Conservation (phyloP, 2,888 invertebrate genomes). For the Rambutsinella grinnellia region DNA sequence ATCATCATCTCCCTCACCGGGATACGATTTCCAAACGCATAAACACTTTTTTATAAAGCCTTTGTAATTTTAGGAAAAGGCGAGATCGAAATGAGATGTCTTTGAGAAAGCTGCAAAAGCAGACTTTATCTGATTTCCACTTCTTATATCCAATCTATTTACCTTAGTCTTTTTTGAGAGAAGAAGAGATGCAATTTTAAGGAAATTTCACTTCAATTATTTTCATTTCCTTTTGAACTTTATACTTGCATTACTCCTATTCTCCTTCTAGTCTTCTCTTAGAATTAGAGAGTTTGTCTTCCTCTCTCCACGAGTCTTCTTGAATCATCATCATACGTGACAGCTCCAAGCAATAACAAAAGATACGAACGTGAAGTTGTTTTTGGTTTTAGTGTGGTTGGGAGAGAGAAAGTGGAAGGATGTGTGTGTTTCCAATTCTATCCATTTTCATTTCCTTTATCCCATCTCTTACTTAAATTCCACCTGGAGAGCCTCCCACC, state of each 20-base stretch:
- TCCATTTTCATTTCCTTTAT: background rate
- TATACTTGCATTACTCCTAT: background rate
- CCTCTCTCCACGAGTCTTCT: background rate
- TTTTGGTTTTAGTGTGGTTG: background rate
- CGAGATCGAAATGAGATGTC: too few relatives aligned
- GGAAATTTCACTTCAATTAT: background rate
- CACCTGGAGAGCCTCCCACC: background rate
- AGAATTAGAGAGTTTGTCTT: background rate
- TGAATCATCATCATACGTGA: constrained; percentile 24
- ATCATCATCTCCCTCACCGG: too few relatives aligned
- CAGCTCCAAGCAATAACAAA: constrained; percentile 2
- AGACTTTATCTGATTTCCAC: too few relatives aligned
- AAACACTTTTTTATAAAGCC: too few relatives aligned
- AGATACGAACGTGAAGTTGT: background rate
- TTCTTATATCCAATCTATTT: too few relatives aligned
- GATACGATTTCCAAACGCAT: too few relatives aligned
- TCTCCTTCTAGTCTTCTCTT: background rate
- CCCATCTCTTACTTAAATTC: background rate
- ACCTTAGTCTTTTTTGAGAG: too few relatives aligned
- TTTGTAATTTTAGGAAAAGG: too few relatives aligned
- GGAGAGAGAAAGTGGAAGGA: background rate
- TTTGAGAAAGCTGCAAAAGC: too few relatives aligned
- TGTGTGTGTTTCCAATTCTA: background rate
- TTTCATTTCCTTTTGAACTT: background rate
- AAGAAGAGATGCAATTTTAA: too few relatives aligned